Base-by-base conservation (phyloP, 2,113 vertebrate genomes). In the Muntiacus muntjak region DNA sequence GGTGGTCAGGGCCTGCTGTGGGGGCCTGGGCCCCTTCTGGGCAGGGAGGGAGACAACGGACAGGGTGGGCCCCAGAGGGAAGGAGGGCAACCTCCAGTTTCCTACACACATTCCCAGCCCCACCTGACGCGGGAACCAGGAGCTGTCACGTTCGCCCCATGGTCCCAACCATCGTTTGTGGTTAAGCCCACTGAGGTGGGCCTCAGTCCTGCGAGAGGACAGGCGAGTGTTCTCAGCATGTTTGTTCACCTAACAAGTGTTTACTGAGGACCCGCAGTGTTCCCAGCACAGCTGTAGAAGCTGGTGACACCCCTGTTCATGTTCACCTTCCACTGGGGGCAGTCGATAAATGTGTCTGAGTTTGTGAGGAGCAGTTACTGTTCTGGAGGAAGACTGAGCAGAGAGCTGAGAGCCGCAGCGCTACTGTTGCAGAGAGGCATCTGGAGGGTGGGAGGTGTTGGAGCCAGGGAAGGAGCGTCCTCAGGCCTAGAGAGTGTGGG, bases 41-140 rank as follows among this genome's bases (percentile, higher is more conserved):
- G 23, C 4, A 0, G 6, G 47, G 55, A 50, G 26, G 8, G n/a
- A 33, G 54, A 23, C 13, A 8, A 7, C 7, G 1, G 21, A 43
- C 5, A 60, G 62, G 62, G 76, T 17, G 43, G 62, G 43, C 25
- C 21, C 19, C 25, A 4, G 45, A 67, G 57, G 19, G 5, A 25
- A 33, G 25, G 55, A 13, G 15, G 62, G 16, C 36, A 28, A 71
- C 26, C 11, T 40, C 17, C 28, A 12, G 64, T 60, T n/a, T 30
- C 25, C n/a, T 28, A 2, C 1, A 17, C 6, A 0, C 1, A 52
- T 45, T 0, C 43, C 28, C n/a, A 58, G 23, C 67, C 21, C 26
- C 30, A 58, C 21, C 40, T 36, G 67, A 36, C 0, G 2, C 0
- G 1, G 30, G 62, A 52, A 28, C 81, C 67, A 5, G 33, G 81